phyloP scores from a whole-genome alignment of 2,888 invertebrate genomes.

The Furcula furcula region DNA sequence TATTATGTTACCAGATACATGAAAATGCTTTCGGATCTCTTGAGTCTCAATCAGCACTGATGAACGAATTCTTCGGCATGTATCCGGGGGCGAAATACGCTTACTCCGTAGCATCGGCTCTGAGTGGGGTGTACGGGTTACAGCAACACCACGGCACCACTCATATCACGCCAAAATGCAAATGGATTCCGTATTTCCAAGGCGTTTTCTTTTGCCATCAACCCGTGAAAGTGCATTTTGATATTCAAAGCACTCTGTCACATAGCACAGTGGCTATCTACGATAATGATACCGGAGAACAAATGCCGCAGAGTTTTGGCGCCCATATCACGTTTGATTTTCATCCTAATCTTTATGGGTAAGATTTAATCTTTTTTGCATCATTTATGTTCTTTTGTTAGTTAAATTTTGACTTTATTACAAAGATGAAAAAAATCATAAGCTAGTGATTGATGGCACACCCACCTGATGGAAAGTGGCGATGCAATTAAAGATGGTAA shows the following conservation, averaged over 20 bases:
- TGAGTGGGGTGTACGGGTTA: constrained; percentile 52
- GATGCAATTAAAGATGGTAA: no score
- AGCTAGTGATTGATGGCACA: no score
- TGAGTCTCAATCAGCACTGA: constrained; percentile 54
- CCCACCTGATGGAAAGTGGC: no score
- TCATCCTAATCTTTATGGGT: constrained; percentile 56
- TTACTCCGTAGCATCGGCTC: constrained; percentile 61
- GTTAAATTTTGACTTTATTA: no score
- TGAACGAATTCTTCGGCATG: constrained; percentile 67
- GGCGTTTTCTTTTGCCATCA: constrained; percentile 61
- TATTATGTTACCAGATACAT: constrained; percentile 50
- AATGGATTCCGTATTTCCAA: constrained; percentile 70
- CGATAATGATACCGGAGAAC: constrained; percentile 55
- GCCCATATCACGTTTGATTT: constrained; percentile 60
- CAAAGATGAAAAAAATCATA: no score
- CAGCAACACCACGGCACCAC: constrained; percentile 47
- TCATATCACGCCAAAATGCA: constrained; percentile 44
- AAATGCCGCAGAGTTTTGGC: constrained; percentile 55
- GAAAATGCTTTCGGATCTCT: constrained; percentile 60
- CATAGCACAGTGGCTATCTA: constrained; percentile 52
- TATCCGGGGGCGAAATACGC: constrained; percentile 58
- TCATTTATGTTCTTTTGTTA: no score
- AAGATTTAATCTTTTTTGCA: no score
- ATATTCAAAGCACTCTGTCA: constrained; percentile 48
- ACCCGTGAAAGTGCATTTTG: constrained; percentile 62